Percentiles rank a stretch among this genome's conserved stretches.
These are phyloP conservation scores for Vipera latastei DNA, from an alignment of 2,797 vertebrate genomes.

Conservation along the genomic window DNA sequence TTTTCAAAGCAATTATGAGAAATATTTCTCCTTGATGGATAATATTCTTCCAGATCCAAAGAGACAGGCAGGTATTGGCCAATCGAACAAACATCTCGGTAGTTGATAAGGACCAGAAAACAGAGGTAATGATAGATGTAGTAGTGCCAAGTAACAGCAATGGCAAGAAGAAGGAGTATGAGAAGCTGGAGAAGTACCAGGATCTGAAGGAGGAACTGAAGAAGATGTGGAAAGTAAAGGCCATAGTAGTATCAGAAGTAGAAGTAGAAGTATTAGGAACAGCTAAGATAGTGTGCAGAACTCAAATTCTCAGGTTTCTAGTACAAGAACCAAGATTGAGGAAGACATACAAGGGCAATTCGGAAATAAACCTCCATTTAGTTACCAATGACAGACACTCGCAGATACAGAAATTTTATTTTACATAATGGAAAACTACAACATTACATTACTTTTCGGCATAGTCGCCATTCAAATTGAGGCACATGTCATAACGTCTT, in stretches of 20 bases:
- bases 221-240: neutral
- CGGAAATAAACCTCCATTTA: too few relatives aligned
- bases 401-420: too few relatives aligned
- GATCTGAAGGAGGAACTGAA: neutral
- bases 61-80: neutral
- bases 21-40: neutral
- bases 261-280: neutral
- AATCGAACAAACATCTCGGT: neutral
- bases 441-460: too few relatives aligned
- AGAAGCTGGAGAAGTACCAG: neutral
- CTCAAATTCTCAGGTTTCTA: neutral
- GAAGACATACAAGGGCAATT: neutral
- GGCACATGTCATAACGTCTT: too few relatives aligned
- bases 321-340: neutral
- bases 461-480: too few relatives aligned
- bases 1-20: neutral
- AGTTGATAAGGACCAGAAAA: neutral
- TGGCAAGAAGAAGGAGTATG: neutral
- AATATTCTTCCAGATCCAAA: neutral
- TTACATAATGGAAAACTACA: too few relatives aligned
- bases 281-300: neutral
- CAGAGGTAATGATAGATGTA: neutral
- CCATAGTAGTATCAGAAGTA: neutral
- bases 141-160: neutral
- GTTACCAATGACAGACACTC: too few relatives aligned